A percentile compares a stretch with the other conserved stretches of the same genome.
These are phyloP conservation scores for Sycophila sp. DNA, from an alignment of 1,140 invertebrate species.

Conservation along the genomic window DNA sequence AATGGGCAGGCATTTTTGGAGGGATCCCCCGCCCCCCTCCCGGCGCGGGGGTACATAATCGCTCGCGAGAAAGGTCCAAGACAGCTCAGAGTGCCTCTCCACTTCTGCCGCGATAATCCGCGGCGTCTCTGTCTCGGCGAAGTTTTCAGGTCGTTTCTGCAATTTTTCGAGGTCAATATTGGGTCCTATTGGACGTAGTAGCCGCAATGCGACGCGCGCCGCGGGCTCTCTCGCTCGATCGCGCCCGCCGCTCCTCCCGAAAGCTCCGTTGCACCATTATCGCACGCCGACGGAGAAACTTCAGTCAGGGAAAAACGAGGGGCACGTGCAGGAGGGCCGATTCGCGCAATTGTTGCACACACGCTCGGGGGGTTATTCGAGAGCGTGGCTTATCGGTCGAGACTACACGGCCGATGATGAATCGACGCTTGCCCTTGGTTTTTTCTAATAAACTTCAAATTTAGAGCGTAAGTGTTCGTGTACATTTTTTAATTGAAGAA, in stretches of 20 bases:
- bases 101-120: not conserved
- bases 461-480: too few species aligned
- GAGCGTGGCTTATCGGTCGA: too few species aligned
- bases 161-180: slow-evolving; percentile 45
- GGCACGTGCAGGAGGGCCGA: slow-evolving; percentile 40
- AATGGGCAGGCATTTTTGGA: not conserved
- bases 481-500: too few species aligned
- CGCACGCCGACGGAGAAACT: slow-evolving; percentile 39
- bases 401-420: too few species aligned
- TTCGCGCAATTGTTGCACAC: slow-evolving; percentile 41
- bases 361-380: too few species aligned
- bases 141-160: slow-evolving; percentile 20
- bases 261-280: slow-evolving; percentile 46
- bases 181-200: slow-evolving; percentile 51
- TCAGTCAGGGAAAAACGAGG: not conserved
- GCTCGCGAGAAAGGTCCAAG: not conserved
- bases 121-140: too few species aligned
- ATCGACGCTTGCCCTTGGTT: too few species aligned
- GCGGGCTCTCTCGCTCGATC: not conserved
- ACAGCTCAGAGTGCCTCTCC: not conserved
- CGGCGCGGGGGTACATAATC: not conserved
- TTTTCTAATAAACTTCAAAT: too few species aligned
- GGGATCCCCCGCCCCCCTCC: too few species aligned
- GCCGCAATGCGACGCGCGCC: slow-evolving; percentile 55
- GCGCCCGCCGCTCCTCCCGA: not conserved